These are phyloP conservation scores for Liolophura sinensis DNA, from an alignment of 1,140 invertebrate species.

Conservation along the genomic window DNA sequence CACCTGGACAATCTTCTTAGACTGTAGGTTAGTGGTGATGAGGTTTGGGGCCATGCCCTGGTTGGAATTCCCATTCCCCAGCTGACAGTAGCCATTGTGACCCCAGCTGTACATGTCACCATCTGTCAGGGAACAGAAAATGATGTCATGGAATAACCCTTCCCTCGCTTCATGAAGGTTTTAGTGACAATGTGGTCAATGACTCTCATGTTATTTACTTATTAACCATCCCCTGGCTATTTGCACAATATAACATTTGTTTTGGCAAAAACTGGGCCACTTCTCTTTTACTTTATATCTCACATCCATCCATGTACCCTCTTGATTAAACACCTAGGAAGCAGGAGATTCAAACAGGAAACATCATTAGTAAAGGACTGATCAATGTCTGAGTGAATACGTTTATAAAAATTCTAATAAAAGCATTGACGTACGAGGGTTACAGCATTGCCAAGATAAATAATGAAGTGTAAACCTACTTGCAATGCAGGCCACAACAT, in stretches of 20 bases:
- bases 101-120: slow-evolving; percentile 72
- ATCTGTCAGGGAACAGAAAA: slow-evolving; percentile 28
- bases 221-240: no score
- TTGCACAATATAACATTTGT: no score
- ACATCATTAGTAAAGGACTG: background rate
- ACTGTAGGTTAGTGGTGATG: slow-evolving; percentile 59
- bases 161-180: no score
- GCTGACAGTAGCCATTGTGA: slow-evolving; percentile 68
- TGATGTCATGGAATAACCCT: background rate
- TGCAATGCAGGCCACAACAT: slow-evolving; percentile 68
- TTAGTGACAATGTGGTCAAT: no score
- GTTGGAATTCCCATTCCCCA: slow-evolving; percentile 68
- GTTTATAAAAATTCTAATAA: background rate
- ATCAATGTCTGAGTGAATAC: background rate
- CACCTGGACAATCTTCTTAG: slow-evolving; percentile 64
- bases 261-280: no score
- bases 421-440: background rate
- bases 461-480: slow-evolving; percentile 24
- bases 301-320: no score
- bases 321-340: no score
- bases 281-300: no score
- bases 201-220: no score
- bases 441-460: background rate
- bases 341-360: no score
- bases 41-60: slow-evolving; percentile 63